Evolutionary conservation across 2,797 vertebrate species (phyloP), one percentile per base, ranked within the genome.

Genomic region (Phrynocephalus forsythii): DNA sequence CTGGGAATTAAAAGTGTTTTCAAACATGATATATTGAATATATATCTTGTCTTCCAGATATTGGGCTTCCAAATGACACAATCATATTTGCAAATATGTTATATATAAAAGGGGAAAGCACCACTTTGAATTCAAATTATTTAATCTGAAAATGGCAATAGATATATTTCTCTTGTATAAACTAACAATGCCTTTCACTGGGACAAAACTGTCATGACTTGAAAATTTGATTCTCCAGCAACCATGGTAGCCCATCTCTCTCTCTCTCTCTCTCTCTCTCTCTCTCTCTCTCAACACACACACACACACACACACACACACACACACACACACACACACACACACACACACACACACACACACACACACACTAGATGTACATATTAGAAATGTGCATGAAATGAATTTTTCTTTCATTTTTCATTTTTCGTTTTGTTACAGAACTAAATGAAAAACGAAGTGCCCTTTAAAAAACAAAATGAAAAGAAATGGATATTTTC

Each of bases 1-100:
- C 28, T 81, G 18, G 28, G 83, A 88, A 76, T 85, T 76, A 85
- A 85, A 85, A 82, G 72, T 84, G 60, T 30, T 69, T 81, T 44
- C 79, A 82, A n/a, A 66, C 48, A 69, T 85, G 48, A 73, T 28
- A 33, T 81, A 30, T 50, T 50, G 78, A 38, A 68, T 52, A 72
- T 11, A 30, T 83, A 63, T 63, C 60, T 63, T 15, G 16, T 63
- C 60, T 79, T 44, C 38, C 38, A 44, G 38, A 44, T 44, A 44
- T 44, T 48, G 20, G 4, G 71, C 6, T n/a, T 20, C 1, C 0
- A 79, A 38, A 1, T 0, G 82, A 82, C 50, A 85, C 83, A 13
- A 3, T 7, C 79, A 24, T 82, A 79, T 5, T n/a, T 33, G 15
- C 3, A 73, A 0, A 63, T 9, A 2, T 86, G 16, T 30, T n/a